Percentiles rank a stretch among this genome's conserved stretches.
phyloP scores from a whole-genome alignment of 2,797 vertebrate species.

The Protonibea diacanthus region DNA sequence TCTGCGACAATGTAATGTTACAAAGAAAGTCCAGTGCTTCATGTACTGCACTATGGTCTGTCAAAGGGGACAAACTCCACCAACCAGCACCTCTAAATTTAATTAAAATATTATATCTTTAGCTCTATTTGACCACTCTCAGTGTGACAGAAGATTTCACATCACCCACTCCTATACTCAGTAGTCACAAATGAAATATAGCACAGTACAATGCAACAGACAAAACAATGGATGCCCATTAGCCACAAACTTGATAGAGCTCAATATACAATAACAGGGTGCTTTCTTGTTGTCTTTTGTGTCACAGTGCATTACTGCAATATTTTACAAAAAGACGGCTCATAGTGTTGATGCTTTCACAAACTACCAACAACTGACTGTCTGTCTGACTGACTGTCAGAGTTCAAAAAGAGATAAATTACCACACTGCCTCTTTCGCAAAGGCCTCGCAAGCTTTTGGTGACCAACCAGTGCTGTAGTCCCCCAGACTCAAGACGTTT shows the following conservation, averaged over 20 bases:
- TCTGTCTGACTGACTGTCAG: conserved; percentile 14
- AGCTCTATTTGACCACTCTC: too few relatives aligned
- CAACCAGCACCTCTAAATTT: background rate
- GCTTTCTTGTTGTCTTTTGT: conserved; percentile 23
- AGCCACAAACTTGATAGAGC: conserved; percentile 16
- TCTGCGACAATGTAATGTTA: background rate
- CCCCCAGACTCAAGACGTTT: too few relatives aligned
- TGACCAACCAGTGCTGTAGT: background rate
- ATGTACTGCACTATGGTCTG: background rate
- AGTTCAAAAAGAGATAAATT: conserved; percentile 31
- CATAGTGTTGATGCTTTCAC: conserved; percentile 31
- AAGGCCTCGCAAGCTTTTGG: background rate
- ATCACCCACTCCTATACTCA: background rate
- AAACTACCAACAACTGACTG: conserved; percentile 40
- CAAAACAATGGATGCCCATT: conserved; percentile 23
- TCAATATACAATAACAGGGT: conserved; percentile 18
- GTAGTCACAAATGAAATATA: conserved; percentile 1
- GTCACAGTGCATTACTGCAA: conserved; percentile 13
- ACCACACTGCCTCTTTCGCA: conserved; percentile 4
- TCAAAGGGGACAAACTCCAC: background rate
- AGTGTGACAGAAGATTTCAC: background rate
- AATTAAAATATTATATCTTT: background rate
- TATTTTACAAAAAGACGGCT: conserved; percentile 39
- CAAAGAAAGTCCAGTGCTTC: background rate
- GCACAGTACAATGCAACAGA: conserved; percentile 25